Evolutionary conservation across 2,113 vertebrate genomes (phyloP), one percentile per base, ranked within the genome.

Genomic region (Apteryx mantelli): DNA sequence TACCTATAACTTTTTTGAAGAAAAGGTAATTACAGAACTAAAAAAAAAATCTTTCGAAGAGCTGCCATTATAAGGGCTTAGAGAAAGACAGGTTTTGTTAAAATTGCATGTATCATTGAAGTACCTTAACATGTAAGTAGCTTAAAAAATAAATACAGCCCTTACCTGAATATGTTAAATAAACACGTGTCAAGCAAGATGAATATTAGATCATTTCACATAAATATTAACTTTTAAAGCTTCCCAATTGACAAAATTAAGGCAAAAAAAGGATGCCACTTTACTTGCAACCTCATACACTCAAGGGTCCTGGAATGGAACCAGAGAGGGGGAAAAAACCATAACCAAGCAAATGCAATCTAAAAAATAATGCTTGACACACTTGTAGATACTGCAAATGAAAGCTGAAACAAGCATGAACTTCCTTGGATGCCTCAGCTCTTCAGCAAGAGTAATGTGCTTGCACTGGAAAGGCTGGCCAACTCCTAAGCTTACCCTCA

Each of bases 141-240:
- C 30, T 91, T 58, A 69, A 95, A 96, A 96, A 97, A 95, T 68
- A 97, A 95, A 96, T 70, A 83, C 50, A 91, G 89, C 86, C 92
- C 92, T 91, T 91, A 89, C 65, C 95, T 97, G 93, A 97, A 90
- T 88, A 93, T 46, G 88, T 97, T 97, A 92, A 97, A 88, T 88
- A 97, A 98, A 97, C 87, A 95, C 12, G 56, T 48, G 88, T 46
- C 48, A 46, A 96, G 95, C 92, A 28, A 95, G 58, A 74, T 82
- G 97, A 95, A 92, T 94, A 96, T 97, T 90, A 97, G 97, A 94
- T 96, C 94, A 96, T 96, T 97, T 96, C 95, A 95, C 94, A 92
- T 97, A 97, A 98, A 97, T 97, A 97, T 95, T 93, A 98, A 97
- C 96, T 90, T 97, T 50, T 32, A 88, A 96, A 95, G 93, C 94